Conservation (phyloP, 2,113 vertebrate species). For the Protobothrops flavoviridis region DNA sequence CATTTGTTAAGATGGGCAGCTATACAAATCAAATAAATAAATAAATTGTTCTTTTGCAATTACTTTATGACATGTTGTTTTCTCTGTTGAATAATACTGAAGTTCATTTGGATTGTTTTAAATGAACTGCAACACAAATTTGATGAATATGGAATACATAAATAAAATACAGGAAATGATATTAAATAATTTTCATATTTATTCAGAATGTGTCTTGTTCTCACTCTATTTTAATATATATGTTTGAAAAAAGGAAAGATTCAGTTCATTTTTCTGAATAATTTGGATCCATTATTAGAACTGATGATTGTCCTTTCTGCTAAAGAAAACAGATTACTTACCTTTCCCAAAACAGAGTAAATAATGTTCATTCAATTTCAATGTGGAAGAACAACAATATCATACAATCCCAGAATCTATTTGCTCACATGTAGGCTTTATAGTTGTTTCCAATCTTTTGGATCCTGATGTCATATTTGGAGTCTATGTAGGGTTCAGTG, state of each 20-base stretch:
- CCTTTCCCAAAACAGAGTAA: background rate
- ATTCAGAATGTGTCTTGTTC: background rate
- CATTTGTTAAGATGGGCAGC: background rate
- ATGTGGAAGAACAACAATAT: constrained; percentile 2
- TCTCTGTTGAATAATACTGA: background rate
- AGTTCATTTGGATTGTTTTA: background rate
- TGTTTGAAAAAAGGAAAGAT: background rate
- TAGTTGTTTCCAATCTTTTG: constrained; percentile 97
- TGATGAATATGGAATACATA: background rate
- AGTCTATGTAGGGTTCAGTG: constrained; percentile 94
- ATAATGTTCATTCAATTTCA: background rate
- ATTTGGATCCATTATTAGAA: background rate
- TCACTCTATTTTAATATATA: background rate
- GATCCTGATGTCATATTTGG: constrained; percentile 98
- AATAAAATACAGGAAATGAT: background rate
- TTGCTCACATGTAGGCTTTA: constrained; percentile 95
- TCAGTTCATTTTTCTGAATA: background rate
- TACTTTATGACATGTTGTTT: background rate
- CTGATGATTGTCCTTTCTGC: background rate
- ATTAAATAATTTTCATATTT: background rate
- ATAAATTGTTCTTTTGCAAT: background rate
- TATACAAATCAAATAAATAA: background rate
- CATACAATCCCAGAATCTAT: constrained; percentile 41
- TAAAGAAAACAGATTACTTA: background rate
- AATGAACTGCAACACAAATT: background rate